These are phyloP conservation scores for Pseudomyrmex cubaensis DNA, from an alignment of 1,140 invertebrate species.

Conservation along the genomic window DNA sequence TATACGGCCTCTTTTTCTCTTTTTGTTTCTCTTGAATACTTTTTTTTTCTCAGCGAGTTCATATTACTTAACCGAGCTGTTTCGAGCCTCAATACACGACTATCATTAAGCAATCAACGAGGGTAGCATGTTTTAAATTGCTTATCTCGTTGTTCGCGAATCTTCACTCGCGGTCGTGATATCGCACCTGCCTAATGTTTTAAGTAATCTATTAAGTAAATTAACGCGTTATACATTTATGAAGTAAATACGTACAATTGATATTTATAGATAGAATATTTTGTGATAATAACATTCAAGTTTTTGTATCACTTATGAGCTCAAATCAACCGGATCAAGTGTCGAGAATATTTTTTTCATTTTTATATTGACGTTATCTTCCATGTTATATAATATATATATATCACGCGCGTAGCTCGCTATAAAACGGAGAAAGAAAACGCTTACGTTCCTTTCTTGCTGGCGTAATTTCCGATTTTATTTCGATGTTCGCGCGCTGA, in stretches of 20 bases:
- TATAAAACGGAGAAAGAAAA: neutral
- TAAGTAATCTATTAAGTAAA: too few species aligned
- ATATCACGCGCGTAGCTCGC: too few species aligned
- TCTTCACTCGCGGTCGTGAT: neutral
- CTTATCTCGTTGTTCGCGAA: neutral
- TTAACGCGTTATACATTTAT: too few species aligned
- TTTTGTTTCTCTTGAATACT: too few species aligned
- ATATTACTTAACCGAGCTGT: conserved; percentile 20
- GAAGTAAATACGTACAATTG: neutral
- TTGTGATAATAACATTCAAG: neutral
- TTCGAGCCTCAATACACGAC: neutral
- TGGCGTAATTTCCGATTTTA: neutral
- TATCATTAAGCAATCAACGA: conserved; percentile 7
- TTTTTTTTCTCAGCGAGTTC: neutral
- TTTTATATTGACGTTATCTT: neutral
- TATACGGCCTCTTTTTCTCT: too few species aligned
- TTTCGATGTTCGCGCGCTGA: neutral
- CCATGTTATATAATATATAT: neutral
- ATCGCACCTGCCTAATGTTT: too few species aligned
- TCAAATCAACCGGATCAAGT: neutral
- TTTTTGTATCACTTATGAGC: neutral
- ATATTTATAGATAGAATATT: neutral
- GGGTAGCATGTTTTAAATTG: neutral
- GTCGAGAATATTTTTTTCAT: neutral
- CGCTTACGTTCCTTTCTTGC: neutral